A percentile compares a stretch with the other conserved stretches of the same genome.
phyloP scores from a whole-genome alignment of 2,797 vertebrate species.

The Australoheros facetus region DNA sequence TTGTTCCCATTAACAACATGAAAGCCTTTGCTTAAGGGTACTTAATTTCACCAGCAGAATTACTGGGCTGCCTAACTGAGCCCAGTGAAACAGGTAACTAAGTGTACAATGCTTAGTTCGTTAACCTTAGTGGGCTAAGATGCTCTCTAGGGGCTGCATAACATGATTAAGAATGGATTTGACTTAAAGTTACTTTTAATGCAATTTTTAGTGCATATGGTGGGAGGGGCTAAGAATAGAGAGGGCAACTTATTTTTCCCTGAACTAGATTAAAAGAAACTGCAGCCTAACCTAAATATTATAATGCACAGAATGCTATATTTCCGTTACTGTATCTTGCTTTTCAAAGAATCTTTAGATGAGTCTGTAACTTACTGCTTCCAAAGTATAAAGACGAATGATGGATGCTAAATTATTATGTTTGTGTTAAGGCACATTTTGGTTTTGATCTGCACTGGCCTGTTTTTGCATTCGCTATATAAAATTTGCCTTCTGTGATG shows the following conservation, averaged over 20 bases:
- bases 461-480: background rate
- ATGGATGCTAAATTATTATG: background rate
- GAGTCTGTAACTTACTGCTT: background rate
- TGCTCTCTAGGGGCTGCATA: background rate
- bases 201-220: too few relatives aligned
- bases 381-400: background rate
- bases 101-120: background rate
- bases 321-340: background rate
- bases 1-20: background rate
- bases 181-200: background rate
- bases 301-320: background rate
- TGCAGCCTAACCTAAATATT: accelerated
- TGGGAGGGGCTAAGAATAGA: too few relatives aligned
- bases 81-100: too few relatives aligned
- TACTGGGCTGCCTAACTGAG: background rate
- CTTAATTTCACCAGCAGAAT: background rate
- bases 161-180: background rate
- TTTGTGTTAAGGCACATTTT: background rate
- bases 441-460: constrained; percentile 1
- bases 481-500: background rate
- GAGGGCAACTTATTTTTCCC: too few relatives aligned
- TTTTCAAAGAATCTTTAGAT: background rate
- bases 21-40: background rate
- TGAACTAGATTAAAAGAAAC: too few relatives aligned
- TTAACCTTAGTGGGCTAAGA: background rate